These are phyloP conservation scores for Chaitophorus viminalis DNA, from an alignment of 2,888 invertebrate genomes.

Conservation along the genomic window DNA sequence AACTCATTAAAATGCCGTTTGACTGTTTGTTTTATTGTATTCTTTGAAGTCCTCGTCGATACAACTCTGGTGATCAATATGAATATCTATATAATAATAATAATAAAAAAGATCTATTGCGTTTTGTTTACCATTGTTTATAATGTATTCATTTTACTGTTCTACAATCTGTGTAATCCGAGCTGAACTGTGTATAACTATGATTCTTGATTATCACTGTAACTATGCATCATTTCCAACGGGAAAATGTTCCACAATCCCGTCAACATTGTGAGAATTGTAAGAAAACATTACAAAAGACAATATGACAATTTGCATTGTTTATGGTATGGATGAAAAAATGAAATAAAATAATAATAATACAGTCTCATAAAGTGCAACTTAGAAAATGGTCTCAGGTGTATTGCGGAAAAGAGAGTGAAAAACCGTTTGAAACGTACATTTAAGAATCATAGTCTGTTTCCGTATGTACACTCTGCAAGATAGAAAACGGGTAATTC, in stretches of 20 bases:
- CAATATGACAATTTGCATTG: slow-evolving; percentile 42
- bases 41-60: no score
- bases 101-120: not conserved
- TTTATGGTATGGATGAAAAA: slow-evolving; percentile 23
- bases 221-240: not conserved
- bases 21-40: no score
- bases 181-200: not conserved
- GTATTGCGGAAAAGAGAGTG: slow-evolving; percentile 43
- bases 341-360: slow-evolving; percentile 29
- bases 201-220: not conserved
- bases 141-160: not conserved
- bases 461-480: not conserved
- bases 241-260: slow-evolving; percentile 12
- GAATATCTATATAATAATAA: not conserved
- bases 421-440: slow-evolving; percentile 51
- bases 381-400: slow-evolving; percentile 52
- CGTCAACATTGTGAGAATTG: slow-evolving; percentile 7
- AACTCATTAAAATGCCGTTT: no score
- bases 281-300: slow-evolving; percentile 31
- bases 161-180: not conserved
- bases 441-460: slow-evolving; percentile 35
- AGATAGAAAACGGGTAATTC: slow-evolving; percentile 5
- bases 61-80: not conserved
- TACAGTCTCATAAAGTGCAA: slow-evolving; percentile 25
- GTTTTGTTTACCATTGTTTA: not conserved